Base-by-base conservation (phyloP, 2,797 vertebrate species). In the Myioborus miniatus region DNA sequence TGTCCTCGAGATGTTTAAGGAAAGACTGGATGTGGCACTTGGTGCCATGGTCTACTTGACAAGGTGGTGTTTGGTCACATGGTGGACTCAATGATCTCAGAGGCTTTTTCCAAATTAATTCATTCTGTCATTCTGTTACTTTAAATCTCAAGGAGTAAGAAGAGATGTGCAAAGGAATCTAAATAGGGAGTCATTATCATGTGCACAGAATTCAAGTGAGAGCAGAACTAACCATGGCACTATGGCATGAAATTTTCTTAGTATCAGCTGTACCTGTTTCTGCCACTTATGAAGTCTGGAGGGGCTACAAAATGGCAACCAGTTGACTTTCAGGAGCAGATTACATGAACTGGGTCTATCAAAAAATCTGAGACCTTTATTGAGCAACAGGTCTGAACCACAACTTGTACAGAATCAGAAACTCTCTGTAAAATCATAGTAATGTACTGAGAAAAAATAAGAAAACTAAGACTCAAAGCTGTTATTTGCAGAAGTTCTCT, bases 131-230 rank as follows among this genome's bases (percentile, higher is more conserved):
- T 64, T 63, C 41, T 47, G 19, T 69, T 69, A 37, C 34, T 55
- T 68, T 10, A 44, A 47, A 47, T 72, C 53, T 47, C 59, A 83
- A 63, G 23, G 29, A 55, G 9, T 39, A 63, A 47, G 10, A 87
- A 82, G 34, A 71, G 10, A 32, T 58, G 16, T 46, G 68, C 13
- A 10, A 56, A 86, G 32, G 22, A 39, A 58, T 47, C 26, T 74
- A 15, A 44, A 41, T 0, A 72, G 29, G 23, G 36, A 39, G 15
- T 78, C 1, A 3, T 58, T 85, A 13, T 5, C n/a, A 55, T 50
- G 7, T 3, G 26, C 12, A 8, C 0, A 0, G 6, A 12, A 47
- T 59, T 76, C 47, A 78, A 75, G n/a, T 0, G 0, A 47, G 53
- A 80, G 37, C 26, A 55, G 63, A 79, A 67, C 8, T 26, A 41